Conservation (phyloP, 1,140 invertebrate genomes). For the Drosophila obscura region DNA sequence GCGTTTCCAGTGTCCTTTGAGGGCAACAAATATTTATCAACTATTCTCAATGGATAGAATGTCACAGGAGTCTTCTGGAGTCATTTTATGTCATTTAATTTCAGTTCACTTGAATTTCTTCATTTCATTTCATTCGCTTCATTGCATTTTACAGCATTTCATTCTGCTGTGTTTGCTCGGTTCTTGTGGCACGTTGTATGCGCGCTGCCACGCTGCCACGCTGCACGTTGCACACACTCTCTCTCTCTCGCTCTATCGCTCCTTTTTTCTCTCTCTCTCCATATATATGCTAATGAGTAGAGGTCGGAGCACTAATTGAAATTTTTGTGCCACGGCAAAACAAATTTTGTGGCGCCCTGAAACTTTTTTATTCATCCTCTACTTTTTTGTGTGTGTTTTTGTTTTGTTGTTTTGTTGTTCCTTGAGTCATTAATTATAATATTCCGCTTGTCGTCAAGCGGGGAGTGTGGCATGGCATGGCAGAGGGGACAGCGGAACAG, state of each 20-base stretch:
- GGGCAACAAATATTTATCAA: no score
- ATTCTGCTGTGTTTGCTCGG: no score
- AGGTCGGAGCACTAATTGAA: constrained; percentile 37
- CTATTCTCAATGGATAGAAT: no score
- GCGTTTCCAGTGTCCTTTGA: no score
- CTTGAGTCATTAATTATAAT: constrained; percentile 43
- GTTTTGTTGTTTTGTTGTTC: background rate
- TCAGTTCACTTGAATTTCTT: no score
- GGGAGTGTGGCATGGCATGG: no score
- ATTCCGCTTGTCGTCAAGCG: constrained; percentile 29
- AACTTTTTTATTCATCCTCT: constrained; percentile 2
- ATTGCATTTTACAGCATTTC: no score
- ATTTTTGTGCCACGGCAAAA: constrained; percentile 19
- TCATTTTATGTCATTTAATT: no score
- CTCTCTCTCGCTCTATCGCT: background rate
- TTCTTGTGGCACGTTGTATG: background rate
- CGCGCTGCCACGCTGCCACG: background rate
- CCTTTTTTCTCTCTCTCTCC: no score
- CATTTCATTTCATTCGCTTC: no score
- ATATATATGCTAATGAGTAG: constrained; percentile 26
- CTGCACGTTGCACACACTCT: background rate
- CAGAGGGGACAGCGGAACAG: no score
- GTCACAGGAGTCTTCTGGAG: no score
- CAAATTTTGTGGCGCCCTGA: constrained; percentile 14
- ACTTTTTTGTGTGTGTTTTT: background rate